These are phyloP conservation scores for Eupithecia inturbata DNA, from an alignment of 2,888 invertebrate species.

Conservation along the genomic window DNA sequence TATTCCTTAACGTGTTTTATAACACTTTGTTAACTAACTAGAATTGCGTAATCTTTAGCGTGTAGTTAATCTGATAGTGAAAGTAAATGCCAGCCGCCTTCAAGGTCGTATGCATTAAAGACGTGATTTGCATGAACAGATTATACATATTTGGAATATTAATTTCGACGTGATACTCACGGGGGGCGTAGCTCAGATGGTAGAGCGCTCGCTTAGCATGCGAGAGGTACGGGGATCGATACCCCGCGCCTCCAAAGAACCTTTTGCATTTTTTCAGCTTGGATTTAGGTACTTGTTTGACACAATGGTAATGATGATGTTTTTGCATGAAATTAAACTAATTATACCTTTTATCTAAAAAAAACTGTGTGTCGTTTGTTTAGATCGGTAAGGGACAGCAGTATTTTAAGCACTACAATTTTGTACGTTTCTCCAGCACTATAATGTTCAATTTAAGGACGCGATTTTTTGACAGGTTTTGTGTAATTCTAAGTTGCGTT, in stretches of 20 bases:
- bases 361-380: too few relatives aligned
- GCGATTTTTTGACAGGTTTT: neutral
- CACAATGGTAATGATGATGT: neutral
- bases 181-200: conserved; percentile 84
- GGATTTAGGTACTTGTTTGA: neutral
- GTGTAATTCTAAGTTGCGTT: too few relatives aligned
- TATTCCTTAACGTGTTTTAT: neutral
- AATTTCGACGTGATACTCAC: neutral
- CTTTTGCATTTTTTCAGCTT: conserved; percentile 38
- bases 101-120: neutral
- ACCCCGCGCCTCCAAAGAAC: conserved; percentile 78
- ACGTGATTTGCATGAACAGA: conserved; percentile 5
- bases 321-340: neutral
- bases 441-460: too few relatives aligned
- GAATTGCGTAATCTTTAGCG: neutral
- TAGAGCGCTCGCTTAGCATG: conserved; percentile 85
- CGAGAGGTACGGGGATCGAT: conserved; percentile 84
- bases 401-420: too few relatives aligned
- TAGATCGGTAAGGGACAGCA: neutral
- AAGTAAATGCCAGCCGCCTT: neutral
- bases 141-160: neutral
- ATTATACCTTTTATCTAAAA: neutral
- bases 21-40: neutral
- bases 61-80: conserved; percentile 3
- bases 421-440: too few relatives aligned